Percentiles rank a stretch among this genome's conserved stretches.
These are phyloP conservation scores for Pempheris klunzingeri DNA, from an alignment of 2,797 vertebrate genomes.

Conservation along the genomic window DNA sequence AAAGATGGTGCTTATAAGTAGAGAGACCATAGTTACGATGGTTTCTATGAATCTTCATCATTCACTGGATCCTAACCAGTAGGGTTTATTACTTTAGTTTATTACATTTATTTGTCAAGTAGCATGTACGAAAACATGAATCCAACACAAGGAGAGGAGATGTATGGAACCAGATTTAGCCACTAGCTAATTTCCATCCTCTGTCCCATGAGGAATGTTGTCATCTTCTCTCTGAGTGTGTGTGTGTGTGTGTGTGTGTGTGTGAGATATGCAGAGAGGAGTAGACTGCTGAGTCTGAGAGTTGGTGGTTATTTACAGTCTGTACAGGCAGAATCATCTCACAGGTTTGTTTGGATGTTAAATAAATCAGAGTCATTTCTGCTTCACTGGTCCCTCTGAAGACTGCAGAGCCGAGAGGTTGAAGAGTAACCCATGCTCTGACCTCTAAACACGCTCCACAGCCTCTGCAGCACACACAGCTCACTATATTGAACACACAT, in stretches of 20 bases:
- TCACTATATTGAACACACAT: neutral
- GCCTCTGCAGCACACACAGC: neutral
- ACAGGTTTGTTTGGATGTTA: slow-evolving; percentile 1
- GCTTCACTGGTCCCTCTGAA: neutral
- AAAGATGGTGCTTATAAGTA: slow-evolving; percentile 2
- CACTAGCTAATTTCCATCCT: no score
- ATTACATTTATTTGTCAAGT: no score
- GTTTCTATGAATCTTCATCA: slow-evolving; percentile 9
- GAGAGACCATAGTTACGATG: slow-evolving; percentile 14
- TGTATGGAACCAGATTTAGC: no score
- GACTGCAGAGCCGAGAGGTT: slow-evolving; percentile 2
- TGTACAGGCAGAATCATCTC: neutral
- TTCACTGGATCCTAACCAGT: neutral
- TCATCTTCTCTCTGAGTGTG: neutral
- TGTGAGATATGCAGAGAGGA: neutral
- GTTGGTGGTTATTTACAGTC: neutral
- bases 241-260: neutral
- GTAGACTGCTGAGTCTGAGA: neutral
- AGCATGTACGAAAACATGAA: no score
- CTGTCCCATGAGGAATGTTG: neutral
- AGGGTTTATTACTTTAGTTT: neutral
- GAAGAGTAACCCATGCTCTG: slow-evolving; percentile 30
- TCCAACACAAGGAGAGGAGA: no score
- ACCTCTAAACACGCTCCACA: slow-evolving; percentile 6
- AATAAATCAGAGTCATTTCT: neutral